Evolutionary conservation across 1,140 invertebrate genomes (phyloP), one percentile per base, ranked within the genome.

Genomic region (Eriosoma lanigerum): DNA sequence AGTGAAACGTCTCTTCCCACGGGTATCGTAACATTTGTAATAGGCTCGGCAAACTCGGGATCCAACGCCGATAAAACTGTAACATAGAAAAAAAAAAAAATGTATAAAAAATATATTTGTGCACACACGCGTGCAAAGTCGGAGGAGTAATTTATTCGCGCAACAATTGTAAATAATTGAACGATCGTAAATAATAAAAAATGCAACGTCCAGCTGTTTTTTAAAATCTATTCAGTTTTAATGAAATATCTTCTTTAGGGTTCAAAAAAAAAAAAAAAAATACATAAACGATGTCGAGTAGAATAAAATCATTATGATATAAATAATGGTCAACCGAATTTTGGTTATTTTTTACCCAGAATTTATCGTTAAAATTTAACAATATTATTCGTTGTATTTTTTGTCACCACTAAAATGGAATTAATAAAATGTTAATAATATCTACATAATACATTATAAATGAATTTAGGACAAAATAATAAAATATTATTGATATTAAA

Each of bases 11-110:
- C 94, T 84, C 94, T 89, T 82, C 94, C 94, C 46, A 95, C 89
- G 68, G 93, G 92, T 73, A 95, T 94, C 10, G 94, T 96, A 82
- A 94, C 92, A 86, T 95, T 95, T 26, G 93, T 93, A 84, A 95
- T 94, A 32, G 93, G 93, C 86, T 95, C 93, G 24, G 92, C 92
- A 84, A 96, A 95, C 82, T 91, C 89, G 19, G 94, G 94, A 83
- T 91, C 92, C 52, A 62, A 29, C 84, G 93, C 91, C 75, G 93
- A 93, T 84, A 94, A 88, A 80, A 93, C 93, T 95, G 89, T 24
- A 89, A 89, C 82, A 85, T 84, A 85, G 87, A 80, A 64, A 62
- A 78, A 32, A 44, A 44, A 12, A 62, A 78, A 60, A 26, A 26
- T 12, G 3, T 6, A 54, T 54, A n/a, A 6, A 32, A 58, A 29